Evolutionary conservation across 2,888 invertebrate species (phyloP).

Genomic region (Polymixis lichenea): DNA sequence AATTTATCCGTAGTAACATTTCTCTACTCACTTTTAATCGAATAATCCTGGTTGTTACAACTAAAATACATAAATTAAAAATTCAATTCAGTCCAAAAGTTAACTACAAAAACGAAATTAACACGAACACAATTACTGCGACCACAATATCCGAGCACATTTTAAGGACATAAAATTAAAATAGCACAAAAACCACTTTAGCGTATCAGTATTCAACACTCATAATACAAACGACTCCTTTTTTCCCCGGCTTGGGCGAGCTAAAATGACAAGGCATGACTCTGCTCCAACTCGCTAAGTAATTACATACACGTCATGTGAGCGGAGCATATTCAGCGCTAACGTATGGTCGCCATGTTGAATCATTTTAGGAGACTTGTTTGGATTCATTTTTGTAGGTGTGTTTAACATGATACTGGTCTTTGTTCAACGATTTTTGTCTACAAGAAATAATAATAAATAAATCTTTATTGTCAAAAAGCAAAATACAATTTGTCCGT

Average conservation of each 20-base stretch:
- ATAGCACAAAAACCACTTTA: constrained; percentile 68
- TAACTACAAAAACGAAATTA: constrained; percentile 2
- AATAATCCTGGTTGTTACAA: too few relatives aligned
- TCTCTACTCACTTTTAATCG: not conserved
- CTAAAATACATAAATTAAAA: not conserved
- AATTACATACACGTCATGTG: constrained; percentile 88
- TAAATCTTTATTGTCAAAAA: too few relatives aligned
- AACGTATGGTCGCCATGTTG: constrained; percentile 65
- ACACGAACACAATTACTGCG: constrained; percentile 45
- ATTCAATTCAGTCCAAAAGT: not conserved
- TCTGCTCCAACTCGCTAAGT: constrained; percentile 85
- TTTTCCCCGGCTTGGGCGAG: constrained; percentile 70
- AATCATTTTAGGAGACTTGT: constrained; percentile 42
- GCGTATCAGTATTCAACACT: constrained; percentile 73
- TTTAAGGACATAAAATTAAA: constrained; percentile 65
- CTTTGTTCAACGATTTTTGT: not conserved
- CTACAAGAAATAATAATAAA: too few relatives aligned
- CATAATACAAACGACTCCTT: constrained; percentile 75
- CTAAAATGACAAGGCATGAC: constrained; percentile 89
- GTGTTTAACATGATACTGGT: not conserved
- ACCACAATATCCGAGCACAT: constrained; percentile 47
- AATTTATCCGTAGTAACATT: not conserved
- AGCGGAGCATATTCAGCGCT: constrained; percentile 74
- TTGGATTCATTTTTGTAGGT: constrained; percentile 16
- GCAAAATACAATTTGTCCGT: too few relatives aligned